These are phyloP conservation scores for Dermatemys mawii DNA, from an alignment of 2,113 vertebrate species.

Conservation along the genomic window DNA sequence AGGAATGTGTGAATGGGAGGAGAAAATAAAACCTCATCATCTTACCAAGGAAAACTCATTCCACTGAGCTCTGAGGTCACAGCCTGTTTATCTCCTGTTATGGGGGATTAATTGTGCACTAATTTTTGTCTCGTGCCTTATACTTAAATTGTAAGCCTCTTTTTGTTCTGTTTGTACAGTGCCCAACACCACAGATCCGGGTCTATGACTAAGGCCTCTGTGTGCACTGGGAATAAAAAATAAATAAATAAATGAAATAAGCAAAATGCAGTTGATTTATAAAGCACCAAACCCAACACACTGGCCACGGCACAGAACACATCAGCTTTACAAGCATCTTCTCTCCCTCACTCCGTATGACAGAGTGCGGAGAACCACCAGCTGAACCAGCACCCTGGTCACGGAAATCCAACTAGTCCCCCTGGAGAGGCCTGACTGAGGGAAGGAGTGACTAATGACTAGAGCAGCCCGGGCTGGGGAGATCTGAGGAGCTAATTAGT, in stretches of 20 bases:
- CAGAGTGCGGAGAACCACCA: not conserved
- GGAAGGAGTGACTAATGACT: not conserved
- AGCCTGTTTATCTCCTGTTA: not conserved
- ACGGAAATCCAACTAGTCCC: not conserved
- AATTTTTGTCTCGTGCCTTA: not conserved
- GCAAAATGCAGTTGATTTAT: fast-evolving
- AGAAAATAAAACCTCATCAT: not conserved
- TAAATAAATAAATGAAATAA: not conserved
- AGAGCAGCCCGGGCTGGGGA: not conserved
- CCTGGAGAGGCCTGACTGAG: not conserved
- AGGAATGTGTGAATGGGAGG: not conserved
- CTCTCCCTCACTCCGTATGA: fast-evolving
- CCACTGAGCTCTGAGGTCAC: not conserved
- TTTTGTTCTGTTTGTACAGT: not conserved
- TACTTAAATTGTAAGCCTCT: not conserved
- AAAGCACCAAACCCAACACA: not conserved
- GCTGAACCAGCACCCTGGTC: not conserved
- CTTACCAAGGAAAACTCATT: not conserved
- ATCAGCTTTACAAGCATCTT: fast-evolving
- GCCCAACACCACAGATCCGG: not conserved
- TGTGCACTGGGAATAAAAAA: not conserved
- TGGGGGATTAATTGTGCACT: not conserved
- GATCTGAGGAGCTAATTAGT: not conserved
- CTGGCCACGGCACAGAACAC: fast-evolving
- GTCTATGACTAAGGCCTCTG: not conserved